Evolutionary conservation across 1,140 invertebrate species (phyloP).

Genomic region (Macrotrachela quadricornifera): DNA sequence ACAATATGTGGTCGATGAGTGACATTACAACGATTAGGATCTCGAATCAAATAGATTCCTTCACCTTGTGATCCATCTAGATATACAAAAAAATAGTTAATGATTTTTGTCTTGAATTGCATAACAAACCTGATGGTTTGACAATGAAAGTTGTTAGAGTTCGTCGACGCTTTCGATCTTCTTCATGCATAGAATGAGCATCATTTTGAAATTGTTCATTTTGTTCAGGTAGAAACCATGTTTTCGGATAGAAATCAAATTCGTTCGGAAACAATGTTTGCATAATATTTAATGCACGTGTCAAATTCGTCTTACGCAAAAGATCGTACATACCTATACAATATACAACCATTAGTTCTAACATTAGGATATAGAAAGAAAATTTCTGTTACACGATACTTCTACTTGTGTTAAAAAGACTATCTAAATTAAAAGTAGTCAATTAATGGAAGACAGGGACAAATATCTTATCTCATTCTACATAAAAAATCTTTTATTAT

Average conservation of each 20-base stretch:
- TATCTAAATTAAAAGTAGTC: too few species aligned
- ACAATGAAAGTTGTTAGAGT: conserved; percentile 32
- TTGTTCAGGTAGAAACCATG: conserved; percentile 34
- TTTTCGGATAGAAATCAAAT: conserved; percentile 33
- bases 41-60: conserved; percentile 31
- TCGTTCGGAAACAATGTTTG: conserved; percentile 29
- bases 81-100: too few species aligned
- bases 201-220: conserved; percentile 21
- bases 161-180: conserved; percentile 11
- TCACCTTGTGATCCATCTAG: conserved; percentile 32
- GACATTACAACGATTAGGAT: too few species aligned
- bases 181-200: neutral
- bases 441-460: too few species aligned
- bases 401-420: too few species aligned
- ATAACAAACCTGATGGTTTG: conserved; percentile 24
- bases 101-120: too few species aligned
- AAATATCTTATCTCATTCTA: too few species aligned
- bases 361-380: too few species aligned
- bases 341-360: too few species aligned
- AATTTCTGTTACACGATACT: too few species aligned
- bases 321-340: conserved; percentile 33
- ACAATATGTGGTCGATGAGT: too few species aligned
- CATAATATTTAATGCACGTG: conserved; percentile 30
- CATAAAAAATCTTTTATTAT: too few species aligned
- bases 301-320: conserved; percentile 31